Conservation (phyloP, 2,113 vertebrate species). For the Phylloscopus trochilus region DNA sequence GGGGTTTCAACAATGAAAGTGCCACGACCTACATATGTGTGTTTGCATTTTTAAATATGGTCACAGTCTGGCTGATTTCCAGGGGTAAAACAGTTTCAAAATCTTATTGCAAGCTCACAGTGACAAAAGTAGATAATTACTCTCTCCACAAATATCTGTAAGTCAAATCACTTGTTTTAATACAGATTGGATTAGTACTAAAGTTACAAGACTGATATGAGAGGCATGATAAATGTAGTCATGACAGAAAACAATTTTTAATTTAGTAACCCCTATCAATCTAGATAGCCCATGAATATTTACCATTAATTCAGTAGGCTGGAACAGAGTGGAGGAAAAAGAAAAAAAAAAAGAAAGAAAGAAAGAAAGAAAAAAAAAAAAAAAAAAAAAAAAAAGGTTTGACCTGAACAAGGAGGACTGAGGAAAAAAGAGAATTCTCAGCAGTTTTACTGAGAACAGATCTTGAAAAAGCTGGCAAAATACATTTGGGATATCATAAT, state of each 20-base stretch:
- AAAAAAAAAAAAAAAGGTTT: neutral
- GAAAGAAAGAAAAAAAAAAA: neutral
- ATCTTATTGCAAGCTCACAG: constrained; percentile 35
- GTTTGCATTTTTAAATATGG: constrained; percentile 23
- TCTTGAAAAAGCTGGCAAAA: neutral
- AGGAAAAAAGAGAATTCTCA: constrained; percentile 8
- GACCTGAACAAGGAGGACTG: constrained; percentile 43
- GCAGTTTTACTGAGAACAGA: neutral
- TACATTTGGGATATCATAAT: neutral
- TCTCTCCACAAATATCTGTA: constrained; percentile 63
- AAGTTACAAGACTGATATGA: constrained; percentile 53
- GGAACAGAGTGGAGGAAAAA: neutral
- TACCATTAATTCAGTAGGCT: constrained; percentile 63
- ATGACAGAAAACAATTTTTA: constrained; percentile 74
- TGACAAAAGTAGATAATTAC: constrained; percentile 63
- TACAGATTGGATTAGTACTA: constrained; percentile 56
- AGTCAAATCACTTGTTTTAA: constrained; percentile 65
- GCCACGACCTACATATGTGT: neutral
- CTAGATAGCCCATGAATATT: constrained; percentile 72
- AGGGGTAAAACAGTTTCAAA: constrained; percentile 28
- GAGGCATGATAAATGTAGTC: constrained; percentile 70
- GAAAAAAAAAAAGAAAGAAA: neutral
- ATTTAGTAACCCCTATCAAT: constrained; percentile 75
- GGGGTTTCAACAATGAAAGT: neutral
- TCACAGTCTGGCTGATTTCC: constrained; percentile 42